phyloP scores from a whole-genome alignment of 1,140 invertebrate genomes.

The Cyphomyrmex costatus region DNA sequence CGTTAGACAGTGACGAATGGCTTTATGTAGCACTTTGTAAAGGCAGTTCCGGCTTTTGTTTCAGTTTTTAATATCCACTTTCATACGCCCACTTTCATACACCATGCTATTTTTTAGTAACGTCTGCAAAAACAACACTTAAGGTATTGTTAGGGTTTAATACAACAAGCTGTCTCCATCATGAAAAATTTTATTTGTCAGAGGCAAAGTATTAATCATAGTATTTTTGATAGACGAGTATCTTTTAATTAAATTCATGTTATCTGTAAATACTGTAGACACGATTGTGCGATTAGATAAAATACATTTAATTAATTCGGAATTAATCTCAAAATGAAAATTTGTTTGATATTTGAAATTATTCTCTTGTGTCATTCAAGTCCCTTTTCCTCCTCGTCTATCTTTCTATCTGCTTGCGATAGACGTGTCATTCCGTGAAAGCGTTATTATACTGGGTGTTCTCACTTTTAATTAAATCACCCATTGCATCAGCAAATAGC shows the following conservation, averaged over 20 bases:
- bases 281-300: neutral
- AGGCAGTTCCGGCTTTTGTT: constrained; percentile 66
- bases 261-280: neutral
- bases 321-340: constrained; percentile 11
- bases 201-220: constrained; percentile 16
- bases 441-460: neutral
- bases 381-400: constrained; percentile 3
- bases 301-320: neutral
- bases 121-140: constrained; percentile 16
- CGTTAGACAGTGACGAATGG: constrained; percentile 63
- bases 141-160: constrained; percentile 51
- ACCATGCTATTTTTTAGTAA: constrained; percentile 56
- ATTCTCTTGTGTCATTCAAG: neutral
- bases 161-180: constrained; percentile 53
- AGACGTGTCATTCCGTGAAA: constrained; percentile 13
- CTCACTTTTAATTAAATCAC: constrained; percentile 67
- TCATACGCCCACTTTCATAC: neutral
- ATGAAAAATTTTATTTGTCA: constrained; percentile 62
- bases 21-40: constrained; percentile 50
- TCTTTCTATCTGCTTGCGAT: neutral
- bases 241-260: neutral
- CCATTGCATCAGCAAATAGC: constrained; percentile 69
- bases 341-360: neutral
- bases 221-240: constrained; percentile 28
- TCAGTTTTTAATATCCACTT: constrained; percentile 53